phyloP scores from a whole-genome alignment of 2,113 vertebrate genomes.

The Danio rerio region GRCz12tu NC_133189.1:25280501-25281000 shows the following conservation, averaged over 20 bases:
- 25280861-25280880: neutral
- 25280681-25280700: constrained; percentile 68
- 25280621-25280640: no score
- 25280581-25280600: no score
- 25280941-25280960: neutral
- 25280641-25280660: no score
- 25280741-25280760: constrained; percentile 57
- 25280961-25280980: constrained; percentile 62
- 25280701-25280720: constrained; percentile 60
- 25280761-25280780: constrained; percentile 67
- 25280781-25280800: constrained; percentile 65
- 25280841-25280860: constrained; percentile 19
- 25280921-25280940: neutral
- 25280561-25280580: no score
- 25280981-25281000: neutral
- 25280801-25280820: neutral
- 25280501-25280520: no score
- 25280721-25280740: constrained; percentile 61
- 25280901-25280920: constrained; percentile 6
- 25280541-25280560: no score
- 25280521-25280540: no score
- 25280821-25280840: neutral
- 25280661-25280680: neutral
- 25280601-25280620: no score
- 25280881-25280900: constrained; percentile 5